Base-by-base conservation (phyloP, 2,888 invertebrate genomes). In the Mesoligia furuncula region DNA sequence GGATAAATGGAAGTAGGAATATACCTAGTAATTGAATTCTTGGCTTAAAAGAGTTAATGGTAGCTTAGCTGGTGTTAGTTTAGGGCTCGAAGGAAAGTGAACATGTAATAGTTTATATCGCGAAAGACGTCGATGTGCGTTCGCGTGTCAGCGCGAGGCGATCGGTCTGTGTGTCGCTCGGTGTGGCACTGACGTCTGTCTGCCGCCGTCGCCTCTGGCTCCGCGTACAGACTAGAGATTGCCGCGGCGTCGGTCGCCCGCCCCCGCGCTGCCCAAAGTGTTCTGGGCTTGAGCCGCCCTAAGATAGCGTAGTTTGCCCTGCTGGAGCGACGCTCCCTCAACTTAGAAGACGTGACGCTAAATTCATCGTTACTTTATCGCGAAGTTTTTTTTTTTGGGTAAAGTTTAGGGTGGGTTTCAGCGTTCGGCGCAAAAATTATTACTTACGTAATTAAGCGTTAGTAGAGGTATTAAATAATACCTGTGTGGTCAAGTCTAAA, bases 141-240 rank as follows among this genome's bases (percentile, higher is more conserved):
- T 91, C 92, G 93, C 93, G 93, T 89, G 88, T 91, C 89, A 90
- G 92, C 93, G 94, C 94, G 93, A 93, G 91, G 94, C 95, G 96
- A 91, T 94, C 95, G 95, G 92, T 90, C 95, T 93, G 95, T 93
- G 90, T 94, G 95, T 95, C 94, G 95, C 93, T 94, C 94, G 92
- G 92, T 92, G 91, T 91, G 90, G 92, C 90, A 96, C 96, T 96
- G 95, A 94, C 95, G 94, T 90, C 93, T 91, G 90, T 90, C 93
- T 91, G 90, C 92, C 31, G 31, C 31, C 31, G 31, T 91, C 92
- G 89, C 88, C 89, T 83, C 85, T 85, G 89, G 85, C 87, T 86
- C 80, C 79, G 87, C 83, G 89, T 80, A 78, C 75, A 87, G 84
- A 88, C 88, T 88, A 86, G 81, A 85, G 85, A 87, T 84, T 91